Evolutionary conservation across 2,113 vertebrate species (phyloP).

Genomic region (Mesembrinibis cayennensis): DNA sequence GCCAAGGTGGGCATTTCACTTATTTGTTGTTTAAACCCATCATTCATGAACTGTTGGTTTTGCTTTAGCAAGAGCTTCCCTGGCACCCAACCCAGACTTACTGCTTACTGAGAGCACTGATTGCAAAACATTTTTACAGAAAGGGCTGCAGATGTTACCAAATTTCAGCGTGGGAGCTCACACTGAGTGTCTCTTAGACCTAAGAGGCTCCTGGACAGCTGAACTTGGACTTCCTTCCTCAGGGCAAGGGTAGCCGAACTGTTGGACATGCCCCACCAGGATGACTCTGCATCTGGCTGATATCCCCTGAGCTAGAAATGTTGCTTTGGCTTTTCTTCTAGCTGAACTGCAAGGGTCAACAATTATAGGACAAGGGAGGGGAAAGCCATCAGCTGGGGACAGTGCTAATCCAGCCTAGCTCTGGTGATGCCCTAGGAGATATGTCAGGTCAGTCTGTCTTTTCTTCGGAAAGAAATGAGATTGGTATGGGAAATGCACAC

Average conservation of each 20-base stretch:
- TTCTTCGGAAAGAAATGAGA: not conserved
- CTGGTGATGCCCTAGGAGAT: not conserved
- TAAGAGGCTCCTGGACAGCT: not conserved
- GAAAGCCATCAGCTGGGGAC: not conserved
- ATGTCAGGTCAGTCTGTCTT: not conserved
- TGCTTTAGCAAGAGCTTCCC: not conserved
- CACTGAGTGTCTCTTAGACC: no score
- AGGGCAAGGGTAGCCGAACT: not conserved
- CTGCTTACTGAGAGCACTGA: not conserved
- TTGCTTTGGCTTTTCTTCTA: not conserved
- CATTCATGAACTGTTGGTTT: not conserved
- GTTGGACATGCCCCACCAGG: not conserved
- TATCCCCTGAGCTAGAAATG: not conserved
- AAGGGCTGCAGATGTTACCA: not conserved
- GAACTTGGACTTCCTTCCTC: not conserved
- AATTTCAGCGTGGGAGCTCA: fast-evolving
- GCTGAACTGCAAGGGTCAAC: not conserved
- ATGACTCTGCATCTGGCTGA: not conserved
- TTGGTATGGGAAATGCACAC: not conserved
- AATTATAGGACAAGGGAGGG: not conserved
- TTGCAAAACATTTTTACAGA: not conserved
- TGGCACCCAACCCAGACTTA: not conserved
- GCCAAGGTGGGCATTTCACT: not conserved
- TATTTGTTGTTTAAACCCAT: not conserved
- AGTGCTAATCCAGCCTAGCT: not conserved